phyloP scores from a whole-genome alignment of 2,888 invertebrate genomes.

The Yponomeuta sedellus region DNA sequence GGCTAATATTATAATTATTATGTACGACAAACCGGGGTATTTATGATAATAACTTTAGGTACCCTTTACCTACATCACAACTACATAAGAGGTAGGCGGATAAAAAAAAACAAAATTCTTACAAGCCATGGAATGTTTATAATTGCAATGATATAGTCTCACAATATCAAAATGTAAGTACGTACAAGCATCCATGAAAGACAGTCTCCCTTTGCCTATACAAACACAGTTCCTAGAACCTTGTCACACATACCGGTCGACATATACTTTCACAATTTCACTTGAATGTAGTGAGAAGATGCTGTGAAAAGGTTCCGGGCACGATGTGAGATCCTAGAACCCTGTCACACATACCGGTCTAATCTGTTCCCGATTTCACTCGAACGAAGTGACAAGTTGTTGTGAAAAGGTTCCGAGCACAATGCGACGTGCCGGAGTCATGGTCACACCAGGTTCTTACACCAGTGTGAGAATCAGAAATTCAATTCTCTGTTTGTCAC shows the following conservation, averaged over 20 bases:
- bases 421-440: no score
- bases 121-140: slow-evolving; percentile 75
- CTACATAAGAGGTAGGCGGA: background rate
- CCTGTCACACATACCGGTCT: no score
- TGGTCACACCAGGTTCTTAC: no score
- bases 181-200: slow-evolving; percentile 43
- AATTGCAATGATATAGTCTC: slow-evolving; percentile 64
- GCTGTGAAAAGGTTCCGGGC: background rate
- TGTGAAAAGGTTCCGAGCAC: no score
- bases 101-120: slow-evolving; percentile 54
- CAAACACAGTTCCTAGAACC: background rate
- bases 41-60: no score
- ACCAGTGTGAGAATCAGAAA: no score
- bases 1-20: no score
- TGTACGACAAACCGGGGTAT: no score
- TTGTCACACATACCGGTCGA: slow-evolving; percentile 12
- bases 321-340: background rate
- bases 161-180: slow-evolving; percentile 43
- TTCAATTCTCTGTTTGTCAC: no score
- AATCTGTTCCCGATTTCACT: no score
- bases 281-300: slow-evolving; percentile 21
- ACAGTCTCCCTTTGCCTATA: slow-evolving; percentile 41
- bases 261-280: slow-evolving; percentile 27
- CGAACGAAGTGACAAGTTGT: no score
- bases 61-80: no score